phyloP scores from a whole-genome alignment of 2,797 vertebrate species.

The Lutjanus argentimaculatus region DNA sequence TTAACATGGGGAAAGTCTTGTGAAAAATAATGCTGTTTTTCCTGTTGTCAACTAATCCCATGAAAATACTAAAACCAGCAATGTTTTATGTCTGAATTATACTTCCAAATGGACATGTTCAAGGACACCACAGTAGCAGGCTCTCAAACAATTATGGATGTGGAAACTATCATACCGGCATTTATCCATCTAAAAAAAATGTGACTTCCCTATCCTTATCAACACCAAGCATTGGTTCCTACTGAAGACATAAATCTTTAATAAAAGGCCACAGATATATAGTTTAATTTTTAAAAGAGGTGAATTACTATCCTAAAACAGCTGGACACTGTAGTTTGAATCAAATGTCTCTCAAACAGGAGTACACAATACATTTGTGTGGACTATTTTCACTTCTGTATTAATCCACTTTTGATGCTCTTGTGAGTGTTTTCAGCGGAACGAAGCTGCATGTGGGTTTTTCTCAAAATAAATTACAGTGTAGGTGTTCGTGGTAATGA shows the following conservation, averaged over 20 bases:
- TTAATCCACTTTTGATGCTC: background rate
- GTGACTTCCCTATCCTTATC: too few relatives aligned
- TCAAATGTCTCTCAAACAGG: background rate
- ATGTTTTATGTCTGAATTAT: background rate
- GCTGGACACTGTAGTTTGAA: background rate
- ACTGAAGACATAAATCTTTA: background rate
- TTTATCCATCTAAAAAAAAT: background rate
- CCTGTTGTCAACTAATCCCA: background rate
- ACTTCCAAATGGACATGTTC: too few relatives aligned
- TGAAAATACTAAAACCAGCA: background rate
- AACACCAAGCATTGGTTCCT: background rate
- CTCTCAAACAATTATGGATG: too few relatives aligned
- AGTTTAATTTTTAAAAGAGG: too few relatives aligned
- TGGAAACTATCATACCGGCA: too few relatives aligned
- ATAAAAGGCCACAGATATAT: background rate
- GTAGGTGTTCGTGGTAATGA: background rate
- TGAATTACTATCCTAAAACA: background rate
- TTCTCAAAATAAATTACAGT: background rate
- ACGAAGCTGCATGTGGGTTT: background rate
- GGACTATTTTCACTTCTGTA: conserved; percentile 3
- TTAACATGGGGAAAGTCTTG: background rate
- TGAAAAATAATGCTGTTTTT: background rate
- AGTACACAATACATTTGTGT: background rate
- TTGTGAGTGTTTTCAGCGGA: background rate
- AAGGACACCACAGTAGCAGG: too few relatives aligned